These are phyloP conservation scores for Drepanosiphum platanoidis DNA, from an alignment of 2,888 invertebrate genomes.

Conservation along the genomic window DNA sequence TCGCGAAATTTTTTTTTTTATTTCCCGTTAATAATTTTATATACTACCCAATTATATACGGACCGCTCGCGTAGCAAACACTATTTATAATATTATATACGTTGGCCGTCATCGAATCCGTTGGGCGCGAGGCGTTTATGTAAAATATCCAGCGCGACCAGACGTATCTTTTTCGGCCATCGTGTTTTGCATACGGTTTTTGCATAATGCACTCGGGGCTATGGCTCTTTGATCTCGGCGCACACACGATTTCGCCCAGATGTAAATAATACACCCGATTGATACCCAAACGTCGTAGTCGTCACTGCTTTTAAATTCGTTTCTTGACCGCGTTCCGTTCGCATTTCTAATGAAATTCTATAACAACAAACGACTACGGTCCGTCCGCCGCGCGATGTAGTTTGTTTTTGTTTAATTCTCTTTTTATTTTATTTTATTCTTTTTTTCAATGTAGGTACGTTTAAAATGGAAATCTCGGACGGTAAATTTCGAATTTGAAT, in stretches of 20 bases:
- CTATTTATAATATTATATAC: too few relatives aligned
- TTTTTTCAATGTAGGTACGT: conserved; percentile 31
- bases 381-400: too few relatives aligned
- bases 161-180: neutral
- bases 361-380: neutral
- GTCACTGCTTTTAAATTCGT: neutral
- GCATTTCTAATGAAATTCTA: conserved; percentile 1
- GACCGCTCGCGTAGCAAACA: too few relatives aligned
- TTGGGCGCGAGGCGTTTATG: too few relatives aligned
- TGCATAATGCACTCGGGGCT: neutral
- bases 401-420: too few relatives aligned
- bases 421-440: too few relatives aligned
- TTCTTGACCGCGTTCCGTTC: neutral
- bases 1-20: neutral
- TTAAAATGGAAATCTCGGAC: conserved; percentile 37
- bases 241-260: neutral
- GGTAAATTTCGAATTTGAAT: conserved; percentile 52
- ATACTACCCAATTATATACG: too few relatives aligned
- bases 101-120: too few relatives aligned
- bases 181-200: conserved; percentile 1
- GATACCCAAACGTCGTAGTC: neutral
- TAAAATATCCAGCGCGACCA: neutral
- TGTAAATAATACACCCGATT: neutral
- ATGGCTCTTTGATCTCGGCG: neutral
- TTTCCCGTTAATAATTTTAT: too few relatives aligned